Evolutionary conservation across 92 coral and sea anemone genomes (phyloP).

Genomic region (Zoanthus sociatus): DNA sequence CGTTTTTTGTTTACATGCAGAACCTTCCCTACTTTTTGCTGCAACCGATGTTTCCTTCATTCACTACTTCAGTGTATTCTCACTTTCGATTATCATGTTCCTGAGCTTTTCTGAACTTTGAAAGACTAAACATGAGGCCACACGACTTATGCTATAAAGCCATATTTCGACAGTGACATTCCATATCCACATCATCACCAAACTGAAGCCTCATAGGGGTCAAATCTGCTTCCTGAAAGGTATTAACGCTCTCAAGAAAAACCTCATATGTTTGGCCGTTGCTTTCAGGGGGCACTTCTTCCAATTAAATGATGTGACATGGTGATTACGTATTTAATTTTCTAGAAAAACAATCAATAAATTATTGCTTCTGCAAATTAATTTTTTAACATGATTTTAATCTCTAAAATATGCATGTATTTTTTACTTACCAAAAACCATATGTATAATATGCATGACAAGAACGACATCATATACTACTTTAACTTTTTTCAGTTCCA

Average conservation of each 20-base stretch:
- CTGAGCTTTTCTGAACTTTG: constrained; percentile 23
- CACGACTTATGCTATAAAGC: constrained; percentile 65
- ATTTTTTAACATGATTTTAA: too few species aligned
- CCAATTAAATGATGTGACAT: constrained; percentile 25
- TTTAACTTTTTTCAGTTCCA: too few species aligned
- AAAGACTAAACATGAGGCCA: constrained; percentile 43
- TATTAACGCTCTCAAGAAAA: constrained; percentile 7
- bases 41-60: background rate
- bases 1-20: background rate
- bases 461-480: too few species aligned
- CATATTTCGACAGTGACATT: constrained; percentile 23
- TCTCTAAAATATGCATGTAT: too few species aligned
- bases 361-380: too few species aligned
- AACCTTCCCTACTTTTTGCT: background rate
- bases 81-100: background rate
- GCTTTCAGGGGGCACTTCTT: constrained; percentile 48
- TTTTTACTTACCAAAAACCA: too few species aligned
- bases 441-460: too few species aligned
- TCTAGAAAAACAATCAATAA: too few species aligned
- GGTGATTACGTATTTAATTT: background rate
- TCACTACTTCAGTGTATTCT: background rate
- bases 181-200: background rate
- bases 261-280: constrained; percentile 26
- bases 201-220: constrained; percentile 37
- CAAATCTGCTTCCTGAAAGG: background rate